Percentiles rank a stretch among this genome's conserved stretches.
These are phyloP conservation scores for Cyclargus thomasi DNA, from an alignment of 1,140 invertebrate species.

Conservation along the genomic window DNA sequence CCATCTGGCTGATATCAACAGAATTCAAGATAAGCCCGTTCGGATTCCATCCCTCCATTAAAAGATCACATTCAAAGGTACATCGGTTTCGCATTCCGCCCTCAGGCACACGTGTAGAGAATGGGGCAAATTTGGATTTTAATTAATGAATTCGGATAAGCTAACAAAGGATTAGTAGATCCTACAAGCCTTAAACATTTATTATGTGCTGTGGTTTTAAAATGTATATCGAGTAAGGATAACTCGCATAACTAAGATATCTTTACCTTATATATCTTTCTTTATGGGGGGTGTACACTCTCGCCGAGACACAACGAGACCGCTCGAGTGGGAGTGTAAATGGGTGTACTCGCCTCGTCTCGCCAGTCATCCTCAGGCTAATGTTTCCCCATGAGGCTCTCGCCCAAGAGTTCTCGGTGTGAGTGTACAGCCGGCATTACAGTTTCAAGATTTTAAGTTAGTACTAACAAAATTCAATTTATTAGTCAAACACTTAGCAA, in stretches of 20 bases:
- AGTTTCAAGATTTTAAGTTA: no score
- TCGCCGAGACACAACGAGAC: no score
- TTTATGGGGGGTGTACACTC: no score
- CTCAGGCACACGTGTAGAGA: neutral
- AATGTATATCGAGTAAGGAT: no score
- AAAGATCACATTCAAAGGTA: conserved; percentile 11
- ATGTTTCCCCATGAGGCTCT: no score
- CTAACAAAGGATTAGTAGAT: neutral
- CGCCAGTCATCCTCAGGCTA: no score
- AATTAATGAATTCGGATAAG: neutral
- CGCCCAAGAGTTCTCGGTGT: no score
- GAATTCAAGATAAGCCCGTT: conserved; percentile 19
- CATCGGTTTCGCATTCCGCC: conserved; percentile 5
- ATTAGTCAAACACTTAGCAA: conserved; percentile 12
- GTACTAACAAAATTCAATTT: neutral
- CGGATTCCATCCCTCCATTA: conserved; percentile 18
- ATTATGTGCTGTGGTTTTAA: neutral
- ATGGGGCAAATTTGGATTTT: neutral
- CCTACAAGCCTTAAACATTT: neutral
- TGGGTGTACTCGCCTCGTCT: no score
- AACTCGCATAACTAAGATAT: no score
- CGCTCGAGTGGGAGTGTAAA: no score
- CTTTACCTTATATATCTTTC: no score
- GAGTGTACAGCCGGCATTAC: no score
- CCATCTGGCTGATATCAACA: conserved; percentile 22